Base-by-base conservation (phyloP, 2,113 vertebrate species). In the Etia nguti region DNA sequence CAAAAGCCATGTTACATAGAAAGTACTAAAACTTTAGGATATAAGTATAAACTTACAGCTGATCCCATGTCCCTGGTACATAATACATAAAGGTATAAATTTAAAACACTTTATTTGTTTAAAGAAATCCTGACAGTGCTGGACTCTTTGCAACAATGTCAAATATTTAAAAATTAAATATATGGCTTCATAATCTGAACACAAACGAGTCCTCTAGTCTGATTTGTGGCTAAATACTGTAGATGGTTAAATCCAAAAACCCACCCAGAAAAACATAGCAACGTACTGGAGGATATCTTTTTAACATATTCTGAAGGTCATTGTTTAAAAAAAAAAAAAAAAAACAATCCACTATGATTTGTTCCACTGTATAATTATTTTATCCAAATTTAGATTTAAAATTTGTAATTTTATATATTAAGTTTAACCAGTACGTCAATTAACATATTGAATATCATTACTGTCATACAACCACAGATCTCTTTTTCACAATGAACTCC, bases 181-280 rank as follows among this genome's bases (percentile, higher is more conserved):
- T 96, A 96, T 96, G 95, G 96, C 94, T 96, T 95, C 80, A 60
- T 82, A 84, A 88, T 92, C 85, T 92, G 92, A 84, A 94, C 41
- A 88, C 79, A 89, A 90, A 86, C 80, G 89, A 85, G 82, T 88
- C 5, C 79, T 60, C 70, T 55, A 90, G 82, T 90, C 86, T 54
- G 83, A 89, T 85, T 56, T 85, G 81, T 75, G 55, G 55, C 70
- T 80, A 81, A 85, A 91, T 75, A 81, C 90, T 80, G 60, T 5
- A 84, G 79, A 79, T 89, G 82, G 56, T 80, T 65, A 79, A 73
- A 81, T 73, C 59, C 38, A 75, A 91, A 88, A 68, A 86, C 89
- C 70, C 90, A 85, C 52, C 89, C 22, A 87, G 8, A 79, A 41
- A 43, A 75, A 70, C 20, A 68, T 60, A 31, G 2, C 9, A 20